phyloP scores from a whole-genome alignment of 1,140 invertebrate species.

The Drosophila sp. region DNA sequence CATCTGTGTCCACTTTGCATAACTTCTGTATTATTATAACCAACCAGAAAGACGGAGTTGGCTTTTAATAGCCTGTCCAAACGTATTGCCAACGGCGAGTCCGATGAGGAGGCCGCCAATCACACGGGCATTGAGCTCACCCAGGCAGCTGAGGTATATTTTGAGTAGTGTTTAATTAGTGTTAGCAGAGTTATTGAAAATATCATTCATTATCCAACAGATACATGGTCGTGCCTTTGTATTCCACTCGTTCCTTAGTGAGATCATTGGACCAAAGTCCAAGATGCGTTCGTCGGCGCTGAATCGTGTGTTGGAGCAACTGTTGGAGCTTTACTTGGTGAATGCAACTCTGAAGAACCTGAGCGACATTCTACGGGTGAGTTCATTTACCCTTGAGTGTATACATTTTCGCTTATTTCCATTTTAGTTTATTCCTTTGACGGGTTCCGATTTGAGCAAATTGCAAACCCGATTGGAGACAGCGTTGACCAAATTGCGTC shows the following conservation, averaged over 20 bases:
- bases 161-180: background rate
- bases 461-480: conserved; percentile 89
- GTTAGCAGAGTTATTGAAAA: no score
- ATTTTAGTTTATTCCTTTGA: conserved; percentile 88
- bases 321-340: conserved; percentile 92
- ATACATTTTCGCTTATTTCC: background rate
- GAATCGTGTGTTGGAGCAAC: conserved; percentile 87
- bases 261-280: conserved; percentile 84
- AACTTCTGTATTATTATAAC: conserved; percentile 25
- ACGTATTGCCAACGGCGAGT: conserved; percentile 86
- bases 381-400: conserved; percentile 23
- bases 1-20: background rate
- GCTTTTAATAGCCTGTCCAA: conserved; percentile 88
- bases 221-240: conserved; percentile 91
- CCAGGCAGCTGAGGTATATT: conserved; percentile 88
- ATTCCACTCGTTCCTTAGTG: conserved; percentile 87
- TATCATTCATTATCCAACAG: conserved; percentile 25
- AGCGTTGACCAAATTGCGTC: conserved; percentile 89
- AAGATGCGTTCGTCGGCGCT: conserved; percentile 85
- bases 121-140: conserved; percentile 91
- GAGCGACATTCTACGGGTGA: conserved; percentile 91
- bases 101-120: conserved; percentile 93
- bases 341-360: conserved; percentile 89
- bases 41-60: conserved; percentile 88
- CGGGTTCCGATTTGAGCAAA: conserved; percentile 86